Conservation (phyloP, 1,140 invertebrate species). For the Mesaphorura yosii region DNA sequence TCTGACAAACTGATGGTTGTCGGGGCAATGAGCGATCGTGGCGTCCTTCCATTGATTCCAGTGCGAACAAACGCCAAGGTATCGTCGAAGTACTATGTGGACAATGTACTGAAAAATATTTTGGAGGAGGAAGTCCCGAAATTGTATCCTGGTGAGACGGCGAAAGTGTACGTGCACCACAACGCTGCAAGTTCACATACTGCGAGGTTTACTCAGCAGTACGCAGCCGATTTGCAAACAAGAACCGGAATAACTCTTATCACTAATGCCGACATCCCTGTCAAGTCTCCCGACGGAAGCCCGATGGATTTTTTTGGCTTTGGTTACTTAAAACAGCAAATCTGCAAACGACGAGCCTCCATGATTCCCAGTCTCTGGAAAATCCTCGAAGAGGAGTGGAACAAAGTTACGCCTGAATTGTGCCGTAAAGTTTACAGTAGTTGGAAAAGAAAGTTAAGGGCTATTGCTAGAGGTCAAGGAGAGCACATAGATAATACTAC, state of each 20-base stretch:
- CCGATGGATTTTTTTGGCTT: constrained; percentile 7
- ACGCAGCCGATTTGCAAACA: not conserved
- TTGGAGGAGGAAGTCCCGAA: not conserved
- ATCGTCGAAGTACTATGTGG: not conserved
- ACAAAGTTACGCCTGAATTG: not conserved
- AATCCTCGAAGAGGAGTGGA: not conserved
- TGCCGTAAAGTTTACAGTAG: not conserved
- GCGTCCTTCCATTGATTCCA: not conserved
- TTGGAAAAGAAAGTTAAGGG: not conserved
- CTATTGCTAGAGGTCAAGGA: not conserved
- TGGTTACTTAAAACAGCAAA: not conserved
- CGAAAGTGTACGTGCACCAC: not conserved
- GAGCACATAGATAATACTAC: not conserved
- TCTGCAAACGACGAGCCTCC: not conserved
- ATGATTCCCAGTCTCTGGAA: not conserved
- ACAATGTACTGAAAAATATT: not conserved
- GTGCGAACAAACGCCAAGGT: constrained; percentile 1
- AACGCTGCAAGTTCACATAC: not conserved
- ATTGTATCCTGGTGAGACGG: not conserved
- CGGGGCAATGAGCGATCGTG: constrained; percentile 2
- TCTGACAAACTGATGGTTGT: not conserved
- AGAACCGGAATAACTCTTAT: not conserved
- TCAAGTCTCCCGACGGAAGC: constrained; percentile 1
- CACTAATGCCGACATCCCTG: not conserved
- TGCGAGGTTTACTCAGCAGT: not conserved